Base-by-base conservation (phyloP, 2,888 invertebrate species). In the Margaritifera margaritifera region DNA sequence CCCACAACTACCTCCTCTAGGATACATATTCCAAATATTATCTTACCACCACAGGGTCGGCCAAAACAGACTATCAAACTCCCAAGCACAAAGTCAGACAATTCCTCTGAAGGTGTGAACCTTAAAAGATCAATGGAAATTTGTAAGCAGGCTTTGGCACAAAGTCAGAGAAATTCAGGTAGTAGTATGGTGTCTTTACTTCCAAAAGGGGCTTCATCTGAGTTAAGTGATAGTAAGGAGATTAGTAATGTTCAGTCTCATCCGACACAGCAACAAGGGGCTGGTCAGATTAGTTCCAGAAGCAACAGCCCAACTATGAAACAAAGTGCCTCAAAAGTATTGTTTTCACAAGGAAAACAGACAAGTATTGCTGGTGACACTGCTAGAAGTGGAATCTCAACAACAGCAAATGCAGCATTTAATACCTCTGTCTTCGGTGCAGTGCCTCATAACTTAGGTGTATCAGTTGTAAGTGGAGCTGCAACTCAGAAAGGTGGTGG, bases 101-200 rank as follows among this genome's bases (percentile, higher is more conserved):
- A 75, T 66, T 69, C 75, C 25, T 75, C 69, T 19, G 82, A 80
- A 62, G 82, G 83, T 61, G 95, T 97, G 53, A 97, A 98, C 90
- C 91, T 97, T 66, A 97, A 97, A 89, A 93, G 98, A 68, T 97
- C 97, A 88, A 96, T 97, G 90, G 97, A 97, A 91, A 98, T 98
- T 83, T 91, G 91, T 80, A 91, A 93, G 89, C 92, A 92, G 62
- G 92, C 93, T n/a, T 95, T 98, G 78, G 96, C 96, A 90, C 96
- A 96, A 90, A 97, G 96, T 87, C 68, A 74, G 60, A 77, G 72
- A 61, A 74, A 72, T 63, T 66, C 69, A 24, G 50, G 63, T 19
- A 71, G 69, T 68, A 68, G 51, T 51, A 70, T 70, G 69, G 74
- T 77, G 31, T 77, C 79, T 31, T 57, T 78, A 22, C 57, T 80